Base-by-base conservation (phyloP, 2,113 vertebrate species). In the Apistogramma diplotaenia region DNA sequence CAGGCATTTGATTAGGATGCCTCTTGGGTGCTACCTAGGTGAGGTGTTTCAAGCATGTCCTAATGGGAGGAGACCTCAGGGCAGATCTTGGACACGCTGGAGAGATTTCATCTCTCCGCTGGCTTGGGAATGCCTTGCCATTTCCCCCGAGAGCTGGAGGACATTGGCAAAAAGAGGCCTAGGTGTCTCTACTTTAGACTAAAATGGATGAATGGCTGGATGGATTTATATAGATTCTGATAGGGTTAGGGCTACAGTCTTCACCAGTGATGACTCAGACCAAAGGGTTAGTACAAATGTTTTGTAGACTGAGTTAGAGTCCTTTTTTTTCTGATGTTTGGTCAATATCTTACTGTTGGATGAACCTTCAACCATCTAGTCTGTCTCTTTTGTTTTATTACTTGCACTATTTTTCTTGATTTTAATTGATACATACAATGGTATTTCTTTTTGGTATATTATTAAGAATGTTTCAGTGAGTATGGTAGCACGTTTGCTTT, bases 381-480 rank as follows among this genome's bases (percentile, higher is more conserved):
- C 40, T 19, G 23, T 0, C 23, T 46, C 23, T 16, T 23, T 10
- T 12, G 19, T 25, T 46, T 46, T 46, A 0, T 67, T 27, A 12
- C 25, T 6, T 12, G 40, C 40, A 46, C 16, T 49, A 35, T 67
- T 46, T 46, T 27, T 0, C 23, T 23, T 46, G 15, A 46, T 23
- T 67, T 67, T 46, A 0, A 29, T 67, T 19, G 10, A 9, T 7
- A 29, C 27, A 49, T 67, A 49, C 4, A 49, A 27, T 29, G 7
- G 3, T 49, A 12, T 46, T 67, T 40, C 37, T 70, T 70, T 2
- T 25, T 29, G 27, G 4, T 49, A 25, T 70, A 49, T 23, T 49
- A 29, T 49, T 29, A 23, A 4, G 23, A 29, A 12, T 70, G 62
- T 49, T 19, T 70, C 2, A 49, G 18, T 49, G 40, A 40, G 13